Percentiles rank a stretch among this genome's conserved stretches.
Evolutionary conservation across 2,888 invertebrate genomes (phyloP).

Genomic region (Apamea crenata): DNA sequence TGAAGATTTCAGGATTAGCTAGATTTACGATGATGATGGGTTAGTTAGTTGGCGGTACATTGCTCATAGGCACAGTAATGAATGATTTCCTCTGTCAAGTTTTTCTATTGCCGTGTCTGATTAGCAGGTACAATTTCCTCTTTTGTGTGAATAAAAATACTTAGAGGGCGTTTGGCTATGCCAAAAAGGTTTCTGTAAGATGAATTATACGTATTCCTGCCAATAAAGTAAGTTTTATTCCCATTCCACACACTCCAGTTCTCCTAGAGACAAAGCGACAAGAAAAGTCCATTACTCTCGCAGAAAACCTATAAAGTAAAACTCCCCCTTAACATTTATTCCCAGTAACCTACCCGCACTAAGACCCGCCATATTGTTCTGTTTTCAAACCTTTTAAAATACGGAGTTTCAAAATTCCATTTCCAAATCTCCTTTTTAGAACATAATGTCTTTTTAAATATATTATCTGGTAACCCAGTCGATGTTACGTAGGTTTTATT

Average conservation of each 20-base stretch:
- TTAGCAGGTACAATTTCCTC: neutral
- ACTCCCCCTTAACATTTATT: slow-evolving; percentile 56
- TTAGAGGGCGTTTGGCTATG: neutral
- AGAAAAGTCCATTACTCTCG: slow-evolving; percentile 72
- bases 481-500: slow-evolving; percentile 72
- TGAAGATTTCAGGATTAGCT: slow-evolving; percentile 32
- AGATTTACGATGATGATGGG: slow-evolving; percentile 39
- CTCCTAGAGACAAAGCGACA: slow-evolving; percentile 59
- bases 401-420: slow-evolving; percentile 52
- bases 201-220: slow-evolving; percentile 14
- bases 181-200: neutral
- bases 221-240: slow-evolving; percentile 41
- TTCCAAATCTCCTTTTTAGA: slow-evolving; percentile 59
- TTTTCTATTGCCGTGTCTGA: slow-evolving; percentile 18
- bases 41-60: slow-evolving; percentile 23
- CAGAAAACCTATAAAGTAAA: slow-evolving; percentile 55
- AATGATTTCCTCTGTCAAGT: slow-evolving; percentile 31
- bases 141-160: neutral
- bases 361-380: slow-evolving; percentile 57
- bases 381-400: slow-evolving; percentile 57
- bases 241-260: slow-evolving; percentile 36
- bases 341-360: slow-evolving; percentile 47
- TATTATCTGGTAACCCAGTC: slow-evolving; percentile 67
- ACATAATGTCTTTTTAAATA: slow-evolving; percentile 66
- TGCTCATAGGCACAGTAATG: slow-evolving; percentile 23